Conservation (phyloP, 2,888 invertebrate species). For the Andrena bicolor region DNA sequence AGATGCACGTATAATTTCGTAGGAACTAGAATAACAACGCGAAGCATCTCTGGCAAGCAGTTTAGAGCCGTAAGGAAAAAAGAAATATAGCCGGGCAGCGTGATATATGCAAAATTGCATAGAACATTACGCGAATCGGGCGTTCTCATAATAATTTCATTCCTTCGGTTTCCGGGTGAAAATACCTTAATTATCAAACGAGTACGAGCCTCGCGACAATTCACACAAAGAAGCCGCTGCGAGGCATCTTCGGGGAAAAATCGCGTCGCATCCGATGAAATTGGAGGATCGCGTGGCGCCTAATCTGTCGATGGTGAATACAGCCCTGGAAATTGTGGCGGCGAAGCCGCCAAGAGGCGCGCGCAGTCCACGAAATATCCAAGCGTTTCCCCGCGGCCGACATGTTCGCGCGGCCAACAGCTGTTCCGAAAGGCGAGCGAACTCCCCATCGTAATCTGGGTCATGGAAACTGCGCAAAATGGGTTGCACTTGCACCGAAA, state of each 20-base stretch:
- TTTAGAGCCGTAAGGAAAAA: constrained; percentile 19
- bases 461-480: constrained; percentile 85
- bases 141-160: constrained; percentile 29
- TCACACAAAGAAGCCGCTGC: constrained; percentile 17
- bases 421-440: constrained; percentile 84
- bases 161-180: constrained; percentile 3
- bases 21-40: constrained; percentile 29
- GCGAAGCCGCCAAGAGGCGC: constrained; percentile 83
- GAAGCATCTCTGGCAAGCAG: constrained; percentile 33
- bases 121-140: constrained; percentile 9
- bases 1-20: constrained; percentile 16
- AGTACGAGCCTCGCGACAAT: constrained; percentile 10
- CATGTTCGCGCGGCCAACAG: constrained; percentile 83
- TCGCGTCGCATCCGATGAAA: constrained; percentile 49
- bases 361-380: constrained; percentile 81
- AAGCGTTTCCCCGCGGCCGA: constrained; percentile 81
- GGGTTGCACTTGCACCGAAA: constrained; percentile 64
- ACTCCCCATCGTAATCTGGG: constrained; percentile 84
- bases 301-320: constrained; percentile 64
- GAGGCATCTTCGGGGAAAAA: constrained; percentile 23
- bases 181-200: constrained; percentile 11
- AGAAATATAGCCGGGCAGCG: constrained; percentile 28
- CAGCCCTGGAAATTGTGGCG: constrained; percentile 81
- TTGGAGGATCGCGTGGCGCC: constrained; percentile 47
- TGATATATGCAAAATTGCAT: constrained; percentile 29